Evolutionary conservation across 2,888 invertebrate species (phyloP).

Genomic region (Cephus nigrinus): DNA sequence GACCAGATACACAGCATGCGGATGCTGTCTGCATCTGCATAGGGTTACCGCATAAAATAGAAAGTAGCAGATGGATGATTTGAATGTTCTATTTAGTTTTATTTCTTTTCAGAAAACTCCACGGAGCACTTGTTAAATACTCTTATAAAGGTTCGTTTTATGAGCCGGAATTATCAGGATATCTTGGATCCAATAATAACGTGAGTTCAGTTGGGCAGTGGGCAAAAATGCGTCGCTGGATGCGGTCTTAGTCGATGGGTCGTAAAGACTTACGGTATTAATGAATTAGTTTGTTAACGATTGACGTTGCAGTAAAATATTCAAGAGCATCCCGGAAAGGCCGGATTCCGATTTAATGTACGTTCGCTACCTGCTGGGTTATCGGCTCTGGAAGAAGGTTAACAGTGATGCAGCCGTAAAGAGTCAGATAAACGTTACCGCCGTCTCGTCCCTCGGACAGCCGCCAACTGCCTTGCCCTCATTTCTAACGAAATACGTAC

Average conservation of each 20-base stretch:
- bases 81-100: neutral
- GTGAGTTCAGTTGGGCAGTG: slow-evolving; percentile 46
- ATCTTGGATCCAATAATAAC: slow-evolving; percentile 59
- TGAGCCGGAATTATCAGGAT: slow-evolving; percentile 50
- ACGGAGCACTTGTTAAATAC: slow-evolving; percentile 58
- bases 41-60: neutral
- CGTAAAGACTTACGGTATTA: neutral
- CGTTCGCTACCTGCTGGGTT: slow-evolving; percentile 57
- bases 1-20: neutral
- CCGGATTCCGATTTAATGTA: slow-evolving; percentile 54
- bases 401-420: slow-evolving; percentile 49
- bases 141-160: slow-evolving; percentile 56
- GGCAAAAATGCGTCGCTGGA: neutral
- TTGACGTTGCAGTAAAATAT: slow-evolving; percentile 53
- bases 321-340: slow-evolving; percentile 47
- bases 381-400: slow-evolving; percentile 59
- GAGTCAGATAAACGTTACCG: slow-evolving; percentile 50
- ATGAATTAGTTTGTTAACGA: neutral
- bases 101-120: slow-evolving; percentile 52
- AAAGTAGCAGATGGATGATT: neutral
- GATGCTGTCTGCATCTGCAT: neutral
- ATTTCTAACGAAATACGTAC: slow-evolving; percentile 48
- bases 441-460: slow-evolving; percentile 46
- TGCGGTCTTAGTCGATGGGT: neutral
- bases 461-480: slow-evolving; percentile 47